Evolutionary conservation across 2,113 vertebrate species (phyloP), one percentile per base, ranked within the genome.

Genomic region (Rostratula benghalensis): DNA sequence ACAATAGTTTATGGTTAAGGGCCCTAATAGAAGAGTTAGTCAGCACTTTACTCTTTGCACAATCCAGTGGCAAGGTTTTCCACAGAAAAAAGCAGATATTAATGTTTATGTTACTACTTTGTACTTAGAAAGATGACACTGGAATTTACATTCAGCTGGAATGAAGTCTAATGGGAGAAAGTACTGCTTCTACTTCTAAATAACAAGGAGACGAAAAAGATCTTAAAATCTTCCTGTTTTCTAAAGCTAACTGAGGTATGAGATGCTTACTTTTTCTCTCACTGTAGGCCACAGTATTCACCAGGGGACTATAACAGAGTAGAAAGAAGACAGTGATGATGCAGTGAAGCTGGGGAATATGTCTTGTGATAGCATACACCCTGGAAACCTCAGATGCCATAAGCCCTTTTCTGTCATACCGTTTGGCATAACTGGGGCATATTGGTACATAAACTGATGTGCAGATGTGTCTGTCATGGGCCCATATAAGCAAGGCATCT

Each of bases 401-500:
- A 71, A 68, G 9, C 2, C 9, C 48, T 73, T 9, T 71, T 86
- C 56, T 85, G 16, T 64, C 53, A 11, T 18, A 43, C 4, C 51
- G 5, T 71, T 67, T 64, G 89, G 20, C 27, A 39, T 35, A 73
- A 48, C 2, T 5, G 4, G 35, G 39, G 12, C 74, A 28, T 12
- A 15, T 25, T 79, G 46, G 31, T 63, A 20, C 19, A 45, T 1
- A 1, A 64, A 23, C 31, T 0, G 0, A 23, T 54, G 46, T 70
- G 51, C 5, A 9, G 10, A 20, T 43, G 24, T 64, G 51, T 59
- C 70, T 6, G 4, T 17, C 30, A n/a, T 51, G 35, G 53, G 39
- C 15, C 13, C 13, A 8, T 21, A 4, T 10, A 25, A 18, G 23
- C 31, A 63, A 50, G 27, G 30, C 31, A 41, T n/a, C 53, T 60